Conservation (phyloP, 2,888 invertebrate species). For the Sicus ferrugineus region DNA sequence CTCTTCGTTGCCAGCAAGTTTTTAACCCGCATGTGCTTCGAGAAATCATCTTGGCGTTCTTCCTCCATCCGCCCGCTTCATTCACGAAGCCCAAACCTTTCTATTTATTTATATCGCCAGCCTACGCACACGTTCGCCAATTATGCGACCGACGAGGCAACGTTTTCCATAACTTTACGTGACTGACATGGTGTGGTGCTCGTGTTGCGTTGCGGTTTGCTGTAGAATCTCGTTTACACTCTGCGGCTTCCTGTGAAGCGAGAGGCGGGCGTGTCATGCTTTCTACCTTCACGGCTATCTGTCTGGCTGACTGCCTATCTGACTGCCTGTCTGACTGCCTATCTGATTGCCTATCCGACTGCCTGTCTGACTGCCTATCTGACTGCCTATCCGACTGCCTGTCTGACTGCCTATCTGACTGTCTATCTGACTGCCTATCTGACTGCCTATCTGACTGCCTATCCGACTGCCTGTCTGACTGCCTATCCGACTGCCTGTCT, state of each 20-base stretch:
- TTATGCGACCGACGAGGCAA: slow-evolving; percentile 15
- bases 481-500: background rate
- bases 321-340: background rate
- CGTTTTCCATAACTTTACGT: slow-evolving; percentile 24
- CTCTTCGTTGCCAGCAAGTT: background rate
- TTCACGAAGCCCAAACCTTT: background rate
- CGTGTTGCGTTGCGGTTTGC: background rate
- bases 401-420: too few species aligned
- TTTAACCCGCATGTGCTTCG: slow-evolving; percentile 12
- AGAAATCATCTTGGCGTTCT: background rate
- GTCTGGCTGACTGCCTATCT: background rate
- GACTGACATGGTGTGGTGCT: background rate
- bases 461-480: too few species aligned
- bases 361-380: too few species aligned
- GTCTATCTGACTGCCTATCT: too few species aligned
- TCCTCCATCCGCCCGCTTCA: background rate
- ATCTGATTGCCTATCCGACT: too few species aligned
- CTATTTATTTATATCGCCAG: slow-evolving; percentile 6
- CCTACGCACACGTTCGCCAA: slow-evolving; percentile 24
- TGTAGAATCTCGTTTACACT: background rate
- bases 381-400: too few species aligned
- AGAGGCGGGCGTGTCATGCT: background rate
- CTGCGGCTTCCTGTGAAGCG: slow-evolving; percentile 11
- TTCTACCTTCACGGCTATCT: background rate
- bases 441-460: too few species aligned